Evolutionary conservation across 2,113 vertebrate species (phyloP).

Genomic region (Passerina amoena): DNA sequence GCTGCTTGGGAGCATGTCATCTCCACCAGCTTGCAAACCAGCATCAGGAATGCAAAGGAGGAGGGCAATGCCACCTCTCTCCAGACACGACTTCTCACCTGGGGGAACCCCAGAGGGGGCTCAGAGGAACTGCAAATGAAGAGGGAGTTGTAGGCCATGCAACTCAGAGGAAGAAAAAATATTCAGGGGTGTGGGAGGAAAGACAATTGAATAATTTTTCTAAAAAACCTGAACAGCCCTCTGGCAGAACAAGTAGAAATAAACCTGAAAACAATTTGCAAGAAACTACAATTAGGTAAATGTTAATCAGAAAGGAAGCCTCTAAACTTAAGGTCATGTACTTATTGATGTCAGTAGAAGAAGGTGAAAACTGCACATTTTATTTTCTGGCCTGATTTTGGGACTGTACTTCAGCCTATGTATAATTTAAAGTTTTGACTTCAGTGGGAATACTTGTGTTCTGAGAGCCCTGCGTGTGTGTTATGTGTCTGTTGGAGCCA

Average conservation of each 20-base stretch:
- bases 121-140: not conserved
- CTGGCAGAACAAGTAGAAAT: not conserved
- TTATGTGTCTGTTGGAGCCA: not conserved
- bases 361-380: not conserved
- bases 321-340: not conserved
- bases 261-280: not conserved
- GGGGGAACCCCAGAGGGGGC: not conserved
- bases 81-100: not conserved
- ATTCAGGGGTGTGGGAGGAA: not conserved
- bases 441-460: not conserved
- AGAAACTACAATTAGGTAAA: not conserved
- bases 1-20: conserved; percentile 54
- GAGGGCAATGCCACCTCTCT: not conserved
- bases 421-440: conserved; percentile 3
- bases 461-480: not conserved
- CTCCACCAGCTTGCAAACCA: conserved; percentile 59
- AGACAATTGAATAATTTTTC: not conserved
- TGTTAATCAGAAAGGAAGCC: not conserved
- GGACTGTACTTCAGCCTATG: not conserved
- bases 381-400: not conserved
- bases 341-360: not conserved
- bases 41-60: not conserved
- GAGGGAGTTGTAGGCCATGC: not conserved
- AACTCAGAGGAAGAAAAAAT: not conserved
- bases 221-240: not conserved